These are phyloP conservation scores for Leptopterna dolabrata DNA, from an alignment of 2,888 invertebrate genomes.

Conservation along the genomic window DNA sequence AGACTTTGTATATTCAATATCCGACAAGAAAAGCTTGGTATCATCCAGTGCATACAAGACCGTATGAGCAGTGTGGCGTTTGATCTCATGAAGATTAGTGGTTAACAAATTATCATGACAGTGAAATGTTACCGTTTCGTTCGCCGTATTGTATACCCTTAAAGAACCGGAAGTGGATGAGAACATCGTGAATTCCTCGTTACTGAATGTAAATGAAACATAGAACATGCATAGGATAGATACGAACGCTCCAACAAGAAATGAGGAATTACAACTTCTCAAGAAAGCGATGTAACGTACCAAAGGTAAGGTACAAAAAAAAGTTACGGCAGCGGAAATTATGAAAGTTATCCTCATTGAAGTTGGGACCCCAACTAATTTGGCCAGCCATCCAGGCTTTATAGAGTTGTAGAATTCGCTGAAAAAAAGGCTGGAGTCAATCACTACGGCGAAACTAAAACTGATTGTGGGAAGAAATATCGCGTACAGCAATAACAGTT, in stretches of 20 bases:
- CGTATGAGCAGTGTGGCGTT: background rate
- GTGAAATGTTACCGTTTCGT: background rate
- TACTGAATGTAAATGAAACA: background rate
- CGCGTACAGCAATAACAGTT: background rate
- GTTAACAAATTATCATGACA: background rate
- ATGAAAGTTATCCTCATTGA: background rate
- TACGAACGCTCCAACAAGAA: background rate
- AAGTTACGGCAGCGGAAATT: background rate
- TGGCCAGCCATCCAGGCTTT: too few species aligned
- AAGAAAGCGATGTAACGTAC: background rate
- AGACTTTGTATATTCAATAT: background rate
- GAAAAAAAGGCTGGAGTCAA: too few species aligned
- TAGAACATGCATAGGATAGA: background rate
- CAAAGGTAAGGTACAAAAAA: background rate
- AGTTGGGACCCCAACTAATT: too few species aligned
- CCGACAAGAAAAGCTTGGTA: background rate
- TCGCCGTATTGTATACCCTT: background rate
- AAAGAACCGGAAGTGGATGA: background rate
- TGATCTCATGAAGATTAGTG: background rate
- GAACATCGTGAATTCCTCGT: background rate
- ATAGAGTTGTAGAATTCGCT: too few species aligned
- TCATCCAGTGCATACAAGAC: background rate
- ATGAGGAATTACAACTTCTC: background rate
- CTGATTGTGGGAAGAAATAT: background rate
- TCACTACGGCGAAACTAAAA: too few species aligned